A percentile compares a stretch with the other conserved stretches of the same genome.
Evolutionary conservation across 2,113 vertebrate species (phyloP).

Genomic region (Naja naja): DNA sequence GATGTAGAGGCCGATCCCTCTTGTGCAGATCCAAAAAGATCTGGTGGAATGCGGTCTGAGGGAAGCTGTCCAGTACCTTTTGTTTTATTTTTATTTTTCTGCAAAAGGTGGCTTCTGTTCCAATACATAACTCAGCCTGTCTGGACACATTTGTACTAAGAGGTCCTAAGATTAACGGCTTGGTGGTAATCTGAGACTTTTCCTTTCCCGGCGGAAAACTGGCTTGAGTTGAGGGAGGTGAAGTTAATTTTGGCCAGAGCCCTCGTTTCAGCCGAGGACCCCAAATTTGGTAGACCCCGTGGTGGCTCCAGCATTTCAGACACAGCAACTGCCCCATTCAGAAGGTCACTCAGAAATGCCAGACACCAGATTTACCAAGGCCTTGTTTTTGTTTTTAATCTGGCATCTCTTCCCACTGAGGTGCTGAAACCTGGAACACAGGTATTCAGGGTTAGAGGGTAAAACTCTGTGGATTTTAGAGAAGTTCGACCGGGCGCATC

Average conservation of each 20-base stretch:
- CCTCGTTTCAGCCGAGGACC: neutral
- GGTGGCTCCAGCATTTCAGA: neutral
- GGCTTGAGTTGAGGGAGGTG: constrained; percentile 6
- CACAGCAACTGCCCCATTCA: neutral
- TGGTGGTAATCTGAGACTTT: constrained; percentile 35
- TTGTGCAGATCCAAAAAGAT: neutral
- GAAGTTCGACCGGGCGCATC: neutral
- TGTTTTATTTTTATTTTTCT: neutral
- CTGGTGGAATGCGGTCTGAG: neutral
- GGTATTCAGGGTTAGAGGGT: too few relatives aligned
- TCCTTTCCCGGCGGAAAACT: constrained; percentile 46
- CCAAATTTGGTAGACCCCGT: neutral
- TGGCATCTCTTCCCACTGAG: constrained; percentile 7
- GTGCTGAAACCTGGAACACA: neutral
- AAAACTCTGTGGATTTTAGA: neutral
- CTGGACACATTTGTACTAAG: neutral
- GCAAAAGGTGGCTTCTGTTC: neutral
- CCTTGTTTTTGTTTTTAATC: neutral
- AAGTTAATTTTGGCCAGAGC: neutral
- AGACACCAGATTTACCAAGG: constrained; percentile 10
- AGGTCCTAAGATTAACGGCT: constrained; percentile 27
- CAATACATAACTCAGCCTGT: neutral
- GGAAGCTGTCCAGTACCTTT: neutral
- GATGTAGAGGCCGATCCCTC: neutral
- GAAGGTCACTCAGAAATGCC: neutral